Evolutionary conservation across 2,113 vertebrate species (phyloP).

Genomic region (Nycticryphes semicollaris): DNA sequence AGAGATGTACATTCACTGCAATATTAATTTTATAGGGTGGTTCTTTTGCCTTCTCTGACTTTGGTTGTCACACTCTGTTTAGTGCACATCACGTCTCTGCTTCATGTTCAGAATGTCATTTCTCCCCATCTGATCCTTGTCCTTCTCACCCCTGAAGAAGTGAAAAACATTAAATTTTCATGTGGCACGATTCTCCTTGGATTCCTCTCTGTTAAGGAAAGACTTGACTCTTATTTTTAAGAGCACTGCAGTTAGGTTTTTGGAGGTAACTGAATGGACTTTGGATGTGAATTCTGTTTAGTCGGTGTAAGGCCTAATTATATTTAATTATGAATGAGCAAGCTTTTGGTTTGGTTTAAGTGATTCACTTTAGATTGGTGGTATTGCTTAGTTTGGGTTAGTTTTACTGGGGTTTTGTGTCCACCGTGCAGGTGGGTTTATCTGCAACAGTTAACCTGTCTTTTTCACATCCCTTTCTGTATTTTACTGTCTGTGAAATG

Average conservation of each 20-base stretch:
- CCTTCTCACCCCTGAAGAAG: neutral
- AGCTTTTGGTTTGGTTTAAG: neutral
- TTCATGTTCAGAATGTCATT: neutral
- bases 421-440: accelerated
- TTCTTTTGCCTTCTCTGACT: neutral
- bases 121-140: neutral
- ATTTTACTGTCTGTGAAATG: neutral
- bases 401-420: neutral
- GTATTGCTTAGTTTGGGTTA: neutral
- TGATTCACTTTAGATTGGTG: neutral
- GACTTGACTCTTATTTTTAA: neutral
- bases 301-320: neutral
- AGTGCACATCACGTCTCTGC: neutral
- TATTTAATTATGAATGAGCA: neutral
- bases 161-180: neutral
- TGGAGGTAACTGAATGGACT: neutral
- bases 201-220: neutral
- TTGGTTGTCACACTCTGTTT: neutral
- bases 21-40: neutral
- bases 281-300: neutral
- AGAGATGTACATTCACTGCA: accelerated
- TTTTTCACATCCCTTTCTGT: neutral
- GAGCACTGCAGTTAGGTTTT: neutral
- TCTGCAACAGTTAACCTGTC: neutral
- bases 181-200: neutral